Conservation (phyloP, 2,888 invertebrate genomes). For the Sturmia bella region DNA sequence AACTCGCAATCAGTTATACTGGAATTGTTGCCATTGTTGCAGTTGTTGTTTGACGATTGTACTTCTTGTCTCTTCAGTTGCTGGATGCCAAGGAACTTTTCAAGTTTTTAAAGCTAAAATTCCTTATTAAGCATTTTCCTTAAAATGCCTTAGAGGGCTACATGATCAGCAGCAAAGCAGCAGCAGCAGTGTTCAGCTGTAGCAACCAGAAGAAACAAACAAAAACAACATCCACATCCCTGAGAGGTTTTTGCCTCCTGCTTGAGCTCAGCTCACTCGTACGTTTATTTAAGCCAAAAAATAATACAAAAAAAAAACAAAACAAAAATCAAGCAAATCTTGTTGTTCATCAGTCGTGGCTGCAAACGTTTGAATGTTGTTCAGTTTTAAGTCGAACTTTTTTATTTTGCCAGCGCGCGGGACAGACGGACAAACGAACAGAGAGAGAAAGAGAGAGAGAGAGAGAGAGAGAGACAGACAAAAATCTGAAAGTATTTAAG, state of each 20-base stretch:
- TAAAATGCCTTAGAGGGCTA: slow-evolving; percentile 66
- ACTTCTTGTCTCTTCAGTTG: slow-evolving; percentile 32
- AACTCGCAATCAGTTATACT: slow-evolving; percentile 40
- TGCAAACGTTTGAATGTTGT: slow-evolving; percentile 21
- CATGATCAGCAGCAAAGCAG: slow-evolving; percentile 56
- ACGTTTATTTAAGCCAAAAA: slow-evolving; percentile 19
- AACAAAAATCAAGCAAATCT: slow-evolving; percentile 30
- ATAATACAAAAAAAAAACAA: not conserved
- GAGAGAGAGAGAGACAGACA: slow-evolving; percentile 36
- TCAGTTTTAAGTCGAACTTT: slow-evolving; percentile 25
- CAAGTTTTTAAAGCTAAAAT: slow-evolving; percentile 54
- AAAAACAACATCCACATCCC: slow-evolving; percentile 49
- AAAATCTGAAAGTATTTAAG: slow-evolving; percentile 69
- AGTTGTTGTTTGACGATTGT: not conserved
- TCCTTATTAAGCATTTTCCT: slow-evolving; percentile 64
- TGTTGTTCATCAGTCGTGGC: slow-evolving; percentile 39
- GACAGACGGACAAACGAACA: slow-evolving; percentile 5
- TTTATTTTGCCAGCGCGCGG: slow-evolving; percentile 10
- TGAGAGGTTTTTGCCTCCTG: slow-evolving; percentile 51
- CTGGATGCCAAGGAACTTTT: slow-evolving; percentile 63
- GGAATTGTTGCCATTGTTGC: slow-evolving; percentile 16
- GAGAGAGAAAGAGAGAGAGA: slow-evolving; percentile 8
- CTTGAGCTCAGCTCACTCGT: slow-evolving; percentile 12
- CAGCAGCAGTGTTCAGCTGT: slow-evolving; percentile 37
- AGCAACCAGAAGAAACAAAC: slow-evolving; percentile 38